Conservation (phyloP, 2,113 vertebrate species). For the Syngnathus scovelli region DNA sequence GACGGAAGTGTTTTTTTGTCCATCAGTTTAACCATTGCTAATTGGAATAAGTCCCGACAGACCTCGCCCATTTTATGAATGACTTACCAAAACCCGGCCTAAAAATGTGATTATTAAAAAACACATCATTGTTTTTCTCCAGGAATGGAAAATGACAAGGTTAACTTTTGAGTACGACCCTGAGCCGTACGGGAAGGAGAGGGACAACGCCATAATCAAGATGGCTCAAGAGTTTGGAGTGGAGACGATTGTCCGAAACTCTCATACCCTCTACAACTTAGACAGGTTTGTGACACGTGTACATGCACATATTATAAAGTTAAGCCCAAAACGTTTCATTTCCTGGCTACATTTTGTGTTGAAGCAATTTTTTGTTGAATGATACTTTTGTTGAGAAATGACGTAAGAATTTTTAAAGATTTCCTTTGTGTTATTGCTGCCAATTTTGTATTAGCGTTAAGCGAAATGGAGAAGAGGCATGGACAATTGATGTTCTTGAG, state of each 20-base stretch:
- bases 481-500: background rate
- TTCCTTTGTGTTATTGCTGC: no score
- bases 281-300: slow-evolving; percentile 75
- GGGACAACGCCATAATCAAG: slow-evolving; percentile 90
- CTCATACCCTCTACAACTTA: slow-evolving; percentile 90
- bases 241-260: slow-evolving; percentile 86
- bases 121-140: slow-evolving; percentile 3
- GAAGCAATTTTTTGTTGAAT: background rate
- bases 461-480: background rate
- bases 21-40: no score
- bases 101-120: no score
- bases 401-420: background rate
- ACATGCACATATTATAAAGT: background rate
- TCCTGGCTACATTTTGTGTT: background rate
- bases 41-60: no score
- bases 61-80: no score
- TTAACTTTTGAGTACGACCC: slow-evolving; percentile 94
- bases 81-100: no score
- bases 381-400: background rate
- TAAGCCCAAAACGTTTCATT: background rate
- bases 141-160: slow-evolving; percentile 94
- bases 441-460: background rate
- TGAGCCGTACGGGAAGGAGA: slow-evolving; percentile 91
- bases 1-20: no score
- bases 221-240: slow-evolving; percentile 92